Evolutionary conservation across 30 jellyfish, hydroid and myxozoan species (phyloP), one percentile per base, ranked within the genome.

Genomic region (Turritopsis rubra): DNA sequence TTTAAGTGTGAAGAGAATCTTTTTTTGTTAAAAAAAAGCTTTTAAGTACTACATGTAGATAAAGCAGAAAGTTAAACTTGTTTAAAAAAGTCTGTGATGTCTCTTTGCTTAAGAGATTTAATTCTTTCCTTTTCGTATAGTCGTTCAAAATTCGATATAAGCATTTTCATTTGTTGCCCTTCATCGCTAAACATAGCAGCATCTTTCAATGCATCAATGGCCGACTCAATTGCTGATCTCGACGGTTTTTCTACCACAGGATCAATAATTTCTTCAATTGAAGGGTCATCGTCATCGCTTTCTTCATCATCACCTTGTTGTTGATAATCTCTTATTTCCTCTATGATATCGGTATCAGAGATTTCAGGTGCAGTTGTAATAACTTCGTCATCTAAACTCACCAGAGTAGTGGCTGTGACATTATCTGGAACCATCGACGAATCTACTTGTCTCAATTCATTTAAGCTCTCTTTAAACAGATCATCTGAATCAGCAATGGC

Each of bases 221-320:
- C 77, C 28, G 77, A 68, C 77, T 0, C 77, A 68, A 68, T 68
- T n/a, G 21, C 77, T 27, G 77, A 68, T 68, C 77, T 68, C 77
- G 77, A 68, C 77, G 77, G 77, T 27, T 68, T 68, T 68, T 9
- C 77, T 68, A 68, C 77, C 77, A 68, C 77, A 68, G 77, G 1
- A 68, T 68, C 77, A n/a, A 19, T 68, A n/a, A 68, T 68, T 68
- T 68, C 77, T 68, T 68, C 30, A 7, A 68, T 27, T 27, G 77
- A 68, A 68, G 30, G 28, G 28, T 68, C 5, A 68, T 68, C 77
- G 30, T 68, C 77, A 27, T 27, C 30, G 30, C 30, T 27, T 68
- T 68, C 77, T 27, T 68, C 77, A 68, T 7, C 5, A 68, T 1
- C 77, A n/a, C 30, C 31, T 68, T 68, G 77, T 68, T 68, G 77